Evolutionary conservation across 2,113 vertebrate genomes (phyloP), one percentile per base, ranked within the genome.

Genomic region (Ranitomeya variabilis): DNA sequence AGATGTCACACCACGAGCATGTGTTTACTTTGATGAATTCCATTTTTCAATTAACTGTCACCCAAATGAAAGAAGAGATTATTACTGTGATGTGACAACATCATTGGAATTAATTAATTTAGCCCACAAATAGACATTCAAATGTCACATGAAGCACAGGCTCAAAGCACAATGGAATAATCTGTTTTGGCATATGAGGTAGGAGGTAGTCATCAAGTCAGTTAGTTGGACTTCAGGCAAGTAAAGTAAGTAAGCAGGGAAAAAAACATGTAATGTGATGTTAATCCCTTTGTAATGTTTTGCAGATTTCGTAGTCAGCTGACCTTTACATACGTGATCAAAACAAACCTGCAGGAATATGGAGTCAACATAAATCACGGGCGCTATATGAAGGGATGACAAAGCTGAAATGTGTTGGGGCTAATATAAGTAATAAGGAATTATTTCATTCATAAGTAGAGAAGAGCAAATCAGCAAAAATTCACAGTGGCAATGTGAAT

Each of bases 71-170:
- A 80, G 85, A 82, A 19, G 89, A 88, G 85, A 83, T 91, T 91
- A 82, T 88, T 88, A 69, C 69, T 60, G 57, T 59, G 71, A 86
- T 85, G 71, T 86, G 87, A 92, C 52, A 90, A 89, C 74, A 90
- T 11, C 59, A 64, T 74, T 90, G 90, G 26, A 90, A 26, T 76
- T 89, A 83, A 90, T 90, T 79, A 57, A 91, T 69, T 85, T 4
- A 80, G 89, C 88, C 77, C 84, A 83, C n/a, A 78, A 88, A 69
- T 90, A 86, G 18, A 85, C 62, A 80, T 73, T 1, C 2, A 86
- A 54, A 26, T 88, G 62, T 86, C 59, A 91, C 16, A 67, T 60
- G 86, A 86, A 37, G 66, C 80, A 59, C 14, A 26, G 14, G 80
- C 60, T 57, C 62, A 69, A 10, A 11, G 78, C 15, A 2, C n/a